Evolutionary conservation across 2,113 vertebrate genomes (phyloP), one percentile per base, ranked within the genome.

Genomic region (Petrocephalus zakoni): DNA sequence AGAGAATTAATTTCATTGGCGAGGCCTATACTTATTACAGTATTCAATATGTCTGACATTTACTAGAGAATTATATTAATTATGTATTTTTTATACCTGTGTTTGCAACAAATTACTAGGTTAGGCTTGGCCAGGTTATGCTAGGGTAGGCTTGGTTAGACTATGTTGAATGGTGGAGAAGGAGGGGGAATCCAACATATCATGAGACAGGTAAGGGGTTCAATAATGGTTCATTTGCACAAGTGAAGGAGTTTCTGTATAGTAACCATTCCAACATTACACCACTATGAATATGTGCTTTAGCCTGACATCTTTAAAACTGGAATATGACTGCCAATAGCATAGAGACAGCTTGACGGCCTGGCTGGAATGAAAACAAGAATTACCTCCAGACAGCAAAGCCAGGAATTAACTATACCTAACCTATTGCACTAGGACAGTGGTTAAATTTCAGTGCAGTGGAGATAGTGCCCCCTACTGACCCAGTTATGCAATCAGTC

Each of bases 381-480:
- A 34, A 75, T 75, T 34, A 75, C 29, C 15, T 75, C 68, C 72
- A 75, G 72, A 34, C 72, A 42, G 34, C 34, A 78, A 42, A 5
- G 72, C 15, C 34, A 78, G 15, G 72, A 42, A 78, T 78, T 7
- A 19, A 78, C 72, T 19, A 42, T 19, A 10, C 72, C 72, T 29
- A 42, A 42, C 34, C 5, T 78, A 19, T 34, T 78, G 34, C 34
- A 42, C 34, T 6, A 42, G 15, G 72, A 9, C 17, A 78, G 72
- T 78, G 34, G 17, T 78, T 78, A 15, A 34, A n/a, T n/a, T 19
- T 52, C 49, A 52, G 4, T 52, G 82, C 82, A 85, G 47, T 85
- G 82, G 82, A 84, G 49, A 85, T 46, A 85, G 82, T 51, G 82
- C 49, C 82, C 82, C 82, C 82, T 85, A 85, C 82, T 85, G 82